These are phyloP conservation scores for Helostoma temminkii DNA, from an alignment of 2,797 vertebrate genomes.

Conservation along the genomic window DNA sequence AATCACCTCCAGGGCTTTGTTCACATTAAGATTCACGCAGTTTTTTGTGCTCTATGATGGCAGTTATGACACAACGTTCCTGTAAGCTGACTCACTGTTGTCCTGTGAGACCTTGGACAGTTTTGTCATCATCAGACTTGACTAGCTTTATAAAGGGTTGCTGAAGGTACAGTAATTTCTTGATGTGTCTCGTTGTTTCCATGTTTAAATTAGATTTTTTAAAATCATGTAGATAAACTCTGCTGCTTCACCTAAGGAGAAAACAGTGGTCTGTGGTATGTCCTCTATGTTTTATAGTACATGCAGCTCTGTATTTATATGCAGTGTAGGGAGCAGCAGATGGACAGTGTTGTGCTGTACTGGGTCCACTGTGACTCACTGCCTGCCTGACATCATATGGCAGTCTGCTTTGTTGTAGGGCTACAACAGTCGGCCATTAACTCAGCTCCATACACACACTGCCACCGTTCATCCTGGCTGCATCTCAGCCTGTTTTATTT, in stretches of 20 bases:
- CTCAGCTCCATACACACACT: slow-evolving; percentile 40
- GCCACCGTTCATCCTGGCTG: slow-evolving; percentile 32
- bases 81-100: neutral
- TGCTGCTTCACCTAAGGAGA: neutral
- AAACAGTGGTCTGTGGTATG: neutral
- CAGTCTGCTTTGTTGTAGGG: slow-evolving; percentile 51
- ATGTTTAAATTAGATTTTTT: neutral
- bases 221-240: no score
- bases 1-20: neutral
- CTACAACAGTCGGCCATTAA: slow-evolving; percentile 55
- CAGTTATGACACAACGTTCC: neutral
- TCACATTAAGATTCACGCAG: neutral
- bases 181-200: neutral
- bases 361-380: slow-evolving; percentile 62
- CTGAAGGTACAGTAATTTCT: neutral
- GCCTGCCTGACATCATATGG: slow-evolving; percentile 69
- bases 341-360: slow-evolving; percentile 50
- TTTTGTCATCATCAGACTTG: neutral
- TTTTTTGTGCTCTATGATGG: neutral
- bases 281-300: neutral
- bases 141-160: neutral
- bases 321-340: slow-evolving; percentile 47
- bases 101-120: neutral
- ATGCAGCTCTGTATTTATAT: slow-evolving; percentile 19
- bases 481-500: slow-evolving; percentile 29